Evolutionary conservation across 2,888 invertebrate genomes (phyloP), one percentile per base, ranked within the genome.

Genomic region (Dolichopus griseipennis): DNA sequence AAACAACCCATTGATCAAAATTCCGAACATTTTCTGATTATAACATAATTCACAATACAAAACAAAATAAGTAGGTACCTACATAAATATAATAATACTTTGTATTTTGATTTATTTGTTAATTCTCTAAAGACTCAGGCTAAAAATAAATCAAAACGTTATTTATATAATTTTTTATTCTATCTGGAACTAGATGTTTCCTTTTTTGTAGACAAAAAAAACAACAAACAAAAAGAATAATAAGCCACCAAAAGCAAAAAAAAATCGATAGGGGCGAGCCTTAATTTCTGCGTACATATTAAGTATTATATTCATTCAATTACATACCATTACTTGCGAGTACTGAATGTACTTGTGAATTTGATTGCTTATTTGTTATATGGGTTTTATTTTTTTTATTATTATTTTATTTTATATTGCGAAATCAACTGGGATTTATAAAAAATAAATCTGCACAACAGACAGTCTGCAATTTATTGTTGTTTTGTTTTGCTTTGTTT

Each of bases 171-270:
- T 37, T 18, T 52, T 52, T 52, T 6, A 52, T 52, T 52, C 52
- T 52, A 52, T 52, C 52, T 52, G 52, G n/a, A 52, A 52, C 52
- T 52, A 52, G 52, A 52, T 52, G 52, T 52, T 52, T 52, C 52
- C 52, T 52, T 52, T 52, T 52, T 52, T 52, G 52, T 52, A 52
- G 52, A 52, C 9, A 52, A 52, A 7, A 52, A 52, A 52, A 52
- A 52, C 15, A 18, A 10, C 3, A 52, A 52, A 41, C 9, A 41
- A 41, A 2, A 41, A 7, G 8, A 41, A 41, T 41, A 12, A 41
- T 41, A 27, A 27, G 27, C 27, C 27, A 27, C 27, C 37, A 37
- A 37, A 8, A 37, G 8, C 3, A 37, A 37, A 52, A n/a, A 52
- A 18, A 52, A 12, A 52, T n/a, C 2, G 18, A 18, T 18, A 52